phyloP scores from a whole-genome alignment of 2,113 vertebrate species.

The Noctilio leporinus region DNA sequence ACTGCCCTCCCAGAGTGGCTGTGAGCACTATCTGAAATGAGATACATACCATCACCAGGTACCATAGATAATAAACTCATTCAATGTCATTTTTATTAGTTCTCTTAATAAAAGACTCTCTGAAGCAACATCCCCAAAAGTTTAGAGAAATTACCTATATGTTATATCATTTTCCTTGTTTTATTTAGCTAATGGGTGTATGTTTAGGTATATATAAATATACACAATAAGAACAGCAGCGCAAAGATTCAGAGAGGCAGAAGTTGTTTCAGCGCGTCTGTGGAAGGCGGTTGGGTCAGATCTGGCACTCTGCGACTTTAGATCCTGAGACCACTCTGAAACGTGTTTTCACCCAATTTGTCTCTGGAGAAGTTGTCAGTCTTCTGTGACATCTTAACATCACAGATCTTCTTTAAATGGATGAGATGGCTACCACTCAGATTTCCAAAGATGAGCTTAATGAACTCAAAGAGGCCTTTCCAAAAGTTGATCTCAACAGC shows the following conservation, averaged over 20 bases:
- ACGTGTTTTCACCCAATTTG: not conserved
- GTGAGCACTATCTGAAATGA: not conserved
- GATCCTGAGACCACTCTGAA: conserved; percentile 9
- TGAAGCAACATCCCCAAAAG: not conserved
- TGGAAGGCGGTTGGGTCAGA: too few species aligned
- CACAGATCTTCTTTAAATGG: conserved; percentile 67
- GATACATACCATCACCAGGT: not conserved
- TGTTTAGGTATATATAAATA: not conserved
- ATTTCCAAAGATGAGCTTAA: conserved; percentile 95
- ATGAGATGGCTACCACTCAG: conserved; percentile 89
- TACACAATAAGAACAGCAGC: too few species aligned
- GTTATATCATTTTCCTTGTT: not conserved
- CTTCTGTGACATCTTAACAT: not conserved
- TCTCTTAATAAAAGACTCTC: not conserved
- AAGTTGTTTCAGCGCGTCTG: too few species aligned
- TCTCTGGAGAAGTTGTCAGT: not conserved
- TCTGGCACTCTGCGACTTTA: too few species aligned
- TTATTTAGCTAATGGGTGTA: not conserved
- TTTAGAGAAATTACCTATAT: not conserved
- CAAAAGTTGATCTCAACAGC: conserved; percentile 90
- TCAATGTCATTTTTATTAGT: not conserved
- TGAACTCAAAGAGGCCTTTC: conserved; percentile 92
- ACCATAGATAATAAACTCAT: not conserved
- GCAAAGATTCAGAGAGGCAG: too few species aligned
- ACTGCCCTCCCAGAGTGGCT: not conserved